Evolutionary conservation across 1,140 invertebrate genomes (phyloP).

Genomic region (Centruroides sculpturatus): DNA sequence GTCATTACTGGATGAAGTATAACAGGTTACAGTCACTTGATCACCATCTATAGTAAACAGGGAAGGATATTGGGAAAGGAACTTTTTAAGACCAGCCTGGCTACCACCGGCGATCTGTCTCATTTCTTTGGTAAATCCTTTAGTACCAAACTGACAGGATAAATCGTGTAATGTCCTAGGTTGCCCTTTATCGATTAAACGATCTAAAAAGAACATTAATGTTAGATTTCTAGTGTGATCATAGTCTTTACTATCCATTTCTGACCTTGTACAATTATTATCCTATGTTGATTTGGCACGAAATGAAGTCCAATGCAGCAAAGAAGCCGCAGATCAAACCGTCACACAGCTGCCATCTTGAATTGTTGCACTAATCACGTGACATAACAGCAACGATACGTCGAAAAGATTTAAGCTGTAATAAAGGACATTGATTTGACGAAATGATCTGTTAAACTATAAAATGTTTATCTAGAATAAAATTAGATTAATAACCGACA

Average conservation of each 20-base stretch:
- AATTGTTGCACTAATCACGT: too few relatives aligned
- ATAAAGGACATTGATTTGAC: too few relatives aligned
- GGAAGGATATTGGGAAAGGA: constrained; percentile 71
- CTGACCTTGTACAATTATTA: background rate
- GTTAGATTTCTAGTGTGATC: constrained; percentile 87
- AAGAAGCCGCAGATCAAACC: too few relatives aligned
- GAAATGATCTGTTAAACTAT: too few relatives aligned
- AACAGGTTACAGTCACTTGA: constrained; percentile 45
- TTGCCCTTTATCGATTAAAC: constrained; percentile 80
- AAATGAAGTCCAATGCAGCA: too few relatives aligned
- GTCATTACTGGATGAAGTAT: constrained; percentile 8
- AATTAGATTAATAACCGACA: too few relatives aligned
- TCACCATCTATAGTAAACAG: constrained; percentile 83
- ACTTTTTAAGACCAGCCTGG: constrained; percentile 80
- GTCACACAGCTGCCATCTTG: too few relatives aligned
- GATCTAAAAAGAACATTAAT: constrained; percentile 87
- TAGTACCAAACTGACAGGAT: constrained; percentile 89
- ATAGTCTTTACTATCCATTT: constrained; percentile 84
- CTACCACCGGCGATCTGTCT: constrained; percentile 81
- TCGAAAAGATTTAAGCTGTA: too few relatives aligned
- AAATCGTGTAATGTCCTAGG: constrained; percentile 84
- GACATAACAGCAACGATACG: too few relatives aligned
- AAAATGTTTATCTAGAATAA: too few relatives aligned
- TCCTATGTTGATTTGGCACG: too few relatives aligned
- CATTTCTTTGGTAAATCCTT: constrained; percentile 81